These are phyloP conservation scores for Stichodactyla helianthus DNA, from an alignment of 64 coral and sea anemone genomes.

Conservation along the genomic window DNA sequence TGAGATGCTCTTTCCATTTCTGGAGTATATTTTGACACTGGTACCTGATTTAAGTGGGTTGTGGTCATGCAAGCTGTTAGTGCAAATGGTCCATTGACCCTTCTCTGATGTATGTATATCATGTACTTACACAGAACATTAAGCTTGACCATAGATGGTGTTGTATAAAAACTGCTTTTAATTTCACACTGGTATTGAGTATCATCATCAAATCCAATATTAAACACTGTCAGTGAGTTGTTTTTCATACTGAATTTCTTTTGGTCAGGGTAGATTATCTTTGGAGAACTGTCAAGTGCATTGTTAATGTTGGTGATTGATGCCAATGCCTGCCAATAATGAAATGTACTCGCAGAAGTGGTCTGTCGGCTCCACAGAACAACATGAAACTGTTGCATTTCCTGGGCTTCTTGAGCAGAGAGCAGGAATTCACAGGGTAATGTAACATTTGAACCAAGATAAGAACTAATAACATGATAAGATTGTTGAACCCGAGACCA, in stretches of 20 bases:
- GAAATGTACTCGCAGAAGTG: too few species aligned
- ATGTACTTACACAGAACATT: slow-evolving; percentile 22
- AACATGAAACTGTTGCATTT: background rate
- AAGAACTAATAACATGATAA: slow-evolving; percentile 2
- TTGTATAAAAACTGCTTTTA: slow-evolving; percentile 18
- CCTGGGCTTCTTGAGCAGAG: background rate
- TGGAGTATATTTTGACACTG: too few species aligned
- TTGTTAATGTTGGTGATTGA: background rate
- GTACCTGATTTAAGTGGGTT: too few species aligned
- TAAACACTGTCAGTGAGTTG: background rate
- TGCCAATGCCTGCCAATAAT: background rate
- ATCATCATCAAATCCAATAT: slow-evolving; percentile 13
- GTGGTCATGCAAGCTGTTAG: background rate
- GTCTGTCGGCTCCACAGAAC: background rate
- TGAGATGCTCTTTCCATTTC: too few species aligned
- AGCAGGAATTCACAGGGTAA: slow-evolving; percentile 2
- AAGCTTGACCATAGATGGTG: background rate
- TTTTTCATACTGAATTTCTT: slow-evolving; percentile 16
- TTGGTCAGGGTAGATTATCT: background rate
- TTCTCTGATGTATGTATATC: background rate
- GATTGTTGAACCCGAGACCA: slow-evolving; percentile 13
- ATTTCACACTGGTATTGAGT: slow-evolving; percentile 23
- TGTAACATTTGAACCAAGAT: background rate
- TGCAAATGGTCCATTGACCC: too few species aligned
- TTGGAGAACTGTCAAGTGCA: background rate